Evolutionary conservation across 2,797 vertebrate genomes (phyloP).

Genomic region (Gymnothorax reevesii): DNA sequence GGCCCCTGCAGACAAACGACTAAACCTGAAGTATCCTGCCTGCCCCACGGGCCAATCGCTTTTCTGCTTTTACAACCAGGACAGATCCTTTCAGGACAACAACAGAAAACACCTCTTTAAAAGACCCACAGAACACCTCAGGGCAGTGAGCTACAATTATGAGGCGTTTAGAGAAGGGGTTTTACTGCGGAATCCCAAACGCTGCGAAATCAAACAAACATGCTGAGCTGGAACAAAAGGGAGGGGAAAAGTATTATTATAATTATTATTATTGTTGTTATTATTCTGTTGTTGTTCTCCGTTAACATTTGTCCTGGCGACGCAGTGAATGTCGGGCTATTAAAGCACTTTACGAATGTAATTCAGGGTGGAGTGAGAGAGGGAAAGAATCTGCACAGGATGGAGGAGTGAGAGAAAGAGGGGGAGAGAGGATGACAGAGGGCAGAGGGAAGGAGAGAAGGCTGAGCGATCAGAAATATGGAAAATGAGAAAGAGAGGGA

Average conservation of each 20-base stretch:
- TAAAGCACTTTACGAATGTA: too few relatives aligned
- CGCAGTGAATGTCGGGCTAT: too few relatives aligned
- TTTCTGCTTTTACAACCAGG: not conserved
- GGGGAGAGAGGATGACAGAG: too few relatives aligned
- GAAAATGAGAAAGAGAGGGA: not conserved
- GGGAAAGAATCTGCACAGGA: too few relatives aligned
- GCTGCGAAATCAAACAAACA: not conserved
- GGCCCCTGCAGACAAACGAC: not conserved
- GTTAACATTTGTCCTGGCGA: too few relatives aligned
- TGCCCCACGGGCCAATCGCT: not conserved
- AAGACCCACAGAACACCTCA: not conserved
- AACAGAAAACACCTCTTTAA: not conserved
- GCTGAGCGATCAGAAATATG: too few relatives aligned
- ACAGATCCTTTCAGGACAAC: not conserved
- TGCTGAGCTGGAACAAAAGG: too few relatives aligned
- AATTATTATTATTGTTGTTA: too few relatives aligned
- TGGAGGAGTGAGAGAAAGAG: too few relatives aligned
- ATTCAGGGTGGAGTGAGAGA: too few relatives aligned
- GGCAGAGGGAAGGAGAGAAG: not conserved
- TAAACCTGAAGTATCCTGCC: not conserved
- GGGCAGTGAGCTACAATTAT: not conserved
- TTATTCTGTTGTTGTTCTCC: too few relatives aligned
- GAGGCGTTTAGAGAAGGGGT: not conserved
- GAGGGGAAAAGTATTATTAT: too few relatives aligned
- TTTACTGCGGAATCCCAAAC: not conserved